Evolutionary conservation across 2,113 vertebrate genomes (phyloP).

Genomic region (Romanogobio albipinnatus): DNA sequence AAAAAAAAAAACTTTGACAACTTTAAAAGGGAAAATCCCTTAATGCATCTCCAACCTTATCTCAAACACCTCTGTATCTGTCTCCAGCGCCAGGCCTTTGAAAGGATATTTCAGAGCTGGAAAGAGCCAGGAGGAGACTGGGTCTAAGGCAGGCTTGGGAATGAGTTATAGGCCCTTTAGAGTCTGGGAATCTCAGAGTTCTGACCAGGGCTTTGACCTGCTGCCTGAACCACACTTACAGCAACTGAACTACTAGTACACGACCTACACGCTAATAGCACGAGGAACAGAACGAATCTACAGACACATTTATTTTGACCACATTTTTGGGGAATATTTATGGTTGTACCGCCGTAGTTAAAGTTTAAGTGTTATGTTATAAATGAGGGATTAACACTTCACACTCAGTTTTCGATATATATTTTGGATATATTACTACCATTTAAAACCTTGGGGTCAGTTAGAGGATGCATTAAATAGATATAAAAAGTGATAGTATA

Average conservation of each 20-base stretch:
- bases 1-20: slow-evolving; percentile 60
- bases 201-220: slow-evolving; percentile 76
- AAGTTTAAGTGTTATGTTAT: not conserved
- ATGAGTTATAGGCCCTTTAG: slow-evolving; percentile 83
- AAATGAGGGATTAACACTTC: not conserved
- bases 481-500: not conserved
- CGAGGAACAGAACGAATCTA: not conserved
- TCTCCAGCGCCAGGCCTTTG: slow-evolving; percentile 80
- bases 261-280: not conserved
- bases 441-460: too few species aligned
- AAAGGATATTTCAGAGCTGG: slow-evolving; percentile 67
- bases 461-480: not conserved
- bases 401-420: not conserved
- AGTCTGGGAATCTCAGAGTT: slow-evolving; percentile 80
- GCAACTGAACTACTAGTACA: slow-evolving; percentile 57
- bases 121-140: slow-evolving; percentile 57
- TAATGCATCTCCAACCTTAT: slow-evolving; percentile 84
- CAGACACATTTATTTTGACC: not conserved
- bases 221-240: slow-evolving; percentile 66
- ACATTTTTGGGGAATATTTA: not conserved
- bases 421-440: too few species aligned
- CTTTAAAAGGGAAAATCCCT: slow-evolving; percentile 81
- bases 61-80: slow-evolving; percentile 84
- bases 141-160: slow-evolving; percentile 72
- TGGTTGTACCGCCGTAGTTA: not conserved